Percentiles rank a stretch among this genome's conserved stretches.
Conservation (phyloP, 1,140 invertebrate genomes). For the Oryctes rhinoceros region DNA sequence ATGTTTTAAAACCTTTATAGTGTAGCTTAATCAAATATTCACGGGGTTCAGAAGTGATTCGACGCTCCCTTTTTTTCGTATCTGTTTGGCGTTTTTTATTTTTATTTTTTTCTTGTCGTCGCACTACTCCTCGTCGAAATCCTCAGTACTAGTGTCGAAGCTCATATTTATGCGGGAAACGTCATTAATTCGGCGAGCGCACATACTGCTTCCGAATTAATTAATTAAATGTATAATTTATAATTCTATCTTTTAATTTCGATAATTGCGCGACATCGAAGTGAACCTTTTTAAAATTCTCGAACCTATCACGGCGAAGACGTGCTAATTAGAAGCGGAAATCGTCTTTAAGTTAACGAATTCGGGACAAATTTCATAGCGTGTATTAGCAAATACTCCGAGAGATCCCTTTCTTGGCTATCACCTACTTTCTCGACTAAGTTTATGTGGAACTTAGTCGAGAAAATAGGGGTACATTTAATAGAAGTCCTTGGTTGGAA, state of each 20-base stretch:
- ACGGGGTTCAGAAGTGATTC: not conserved
- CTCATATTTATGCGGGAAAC: not conserved
- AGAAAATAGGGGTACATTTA: too few species aligned
- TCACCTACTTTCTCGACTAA: too few species aligned
- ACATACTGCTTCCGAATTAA: not conserved
- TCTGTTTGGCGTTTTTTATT: not conserved
- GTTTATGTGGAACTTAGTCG: too few species aligned
- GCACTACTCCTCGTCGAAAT: too few species aligned
- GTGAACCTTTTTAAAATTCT: not conserved
- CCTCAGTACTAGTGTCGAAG: not conserved
- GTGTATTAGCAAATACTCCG: not conserved
- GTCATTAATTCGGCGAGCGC: not conserved
- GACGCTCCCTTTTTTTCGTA: not conserved
- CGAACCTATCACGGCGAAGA: too few species aligned
- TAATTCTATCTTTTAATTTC: conserved; percentile 14
- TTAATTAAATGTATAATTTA: conserved; percentile 20
- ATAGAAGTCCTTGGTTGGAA: too few species aligned
- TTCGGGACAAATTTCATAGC: not conserved
- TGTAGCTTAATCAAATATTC: not conserved
- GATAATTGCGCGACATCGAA: not conserved
- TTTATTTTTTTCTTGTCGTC: too few species aligned
- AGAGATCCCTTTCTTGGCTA: too few species aligned
- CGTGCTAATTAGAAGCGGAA: too few species aligned
- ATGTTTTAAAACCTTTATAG: not conserved
- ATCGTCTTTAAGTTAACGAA: too few species aligned